These are phyloP conservation scores for Callocephalon fimbriatum DNA, from an alignment of 2,113 vertebrate genomes.

Conservation along the genomic window DNA sequence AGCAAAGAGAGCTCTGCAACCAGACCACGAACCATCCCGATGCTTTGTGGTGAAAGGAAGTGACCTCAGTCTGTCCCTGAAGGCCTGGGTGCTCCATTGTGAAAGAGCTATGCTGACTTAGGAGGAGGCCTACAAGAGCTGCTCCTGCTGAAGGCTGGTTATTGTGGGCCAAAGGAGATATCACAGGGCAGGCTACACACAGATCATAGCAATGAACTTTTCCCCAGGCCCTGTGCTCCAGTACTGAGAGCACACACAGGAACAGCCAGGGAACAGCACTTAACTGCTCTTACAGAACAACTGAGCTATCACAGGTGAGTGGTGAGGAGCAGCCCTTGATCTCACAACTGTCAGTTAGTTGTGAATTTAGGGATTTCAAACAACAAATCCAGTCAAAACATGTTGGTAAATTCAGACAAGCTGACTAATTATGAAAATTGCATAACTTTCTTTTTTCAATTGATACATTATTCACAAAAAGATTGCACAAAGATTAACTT, in stretches of 20 bases:
- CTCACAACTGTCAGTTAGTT: background rate
- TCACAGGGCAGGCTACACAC: background rate
- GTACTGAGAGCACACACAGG: fast-evolving
- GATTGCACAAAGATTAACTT: background rate
- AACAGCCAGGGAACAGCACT: background rate
- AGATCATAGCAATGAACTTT: fast-evolving
- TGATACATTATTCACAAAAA: background rate
- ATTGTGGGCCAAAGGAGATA: background rate
- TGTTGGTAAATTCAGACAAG: background rate
- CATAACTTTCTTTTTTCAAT: background rate
- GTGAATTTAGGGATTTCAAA: background rate
- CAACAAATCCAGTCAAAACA: background rate
- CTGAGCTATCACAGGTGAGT: fast-evolving
- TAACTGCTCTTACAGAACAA: background rate
- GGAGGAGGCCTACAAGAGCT: fast-evolving
- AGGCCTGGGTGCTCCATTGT: background rate
- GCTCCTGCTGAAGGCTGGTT: background rate
- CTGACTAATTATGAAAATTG: background rate
- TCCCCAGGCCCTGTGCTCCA: fast-evolving
- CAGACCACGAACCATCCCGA: fast-evolving
- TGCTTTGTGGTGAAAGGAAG: fast-evolving
- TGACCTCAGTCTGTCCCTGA: background rate
- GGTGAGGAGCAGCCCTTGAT: background rate
- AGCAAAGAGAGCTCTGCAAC: background rate
- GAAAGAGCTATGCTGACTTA: background rate